Evolutionary conservation across 2,797 vertebrate genomes (phyloP).

Genomic region (Lithobates pipiens): DNA sequence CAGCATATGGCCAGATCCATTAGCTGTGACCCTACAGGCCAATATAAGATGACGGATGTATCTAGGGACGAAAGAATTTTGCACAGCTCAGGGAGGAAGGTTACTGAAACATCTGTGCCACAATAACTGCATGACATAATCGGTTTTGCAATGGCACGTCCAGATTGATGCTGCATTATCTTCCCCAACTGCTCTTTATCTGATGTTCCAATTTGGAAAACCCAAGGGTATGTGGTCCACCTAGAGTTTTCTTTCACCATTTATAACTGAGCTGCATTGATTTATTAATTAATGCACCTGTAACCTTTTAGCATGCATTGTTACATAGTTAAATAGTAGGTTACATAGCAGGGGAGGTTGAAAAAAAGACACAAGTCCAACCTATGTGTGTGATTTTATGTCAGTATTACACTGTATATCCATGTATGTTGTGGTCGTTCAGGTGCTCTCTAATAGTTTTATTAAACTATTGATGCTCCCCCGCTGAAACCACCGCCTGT

Average conservation of each 20-base stretch:
- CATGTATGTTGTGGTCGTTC: no score
- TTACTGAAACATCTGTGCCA: constrained; percentile 1
- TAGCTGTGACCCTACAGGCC: constrained; percentile 22
- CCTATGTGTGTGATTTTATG: no score
- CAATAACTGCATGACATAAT: background rate
- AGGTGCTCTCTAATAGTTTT: no score
- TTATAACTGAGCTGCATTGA: background rate
- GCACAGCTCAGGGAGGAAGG: background rate
- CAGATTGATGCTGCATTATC: background rate
- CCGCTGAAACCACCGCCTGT: no score
- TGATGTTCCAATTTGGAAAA: background rate
- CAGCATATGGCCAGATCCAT: constrained; percentile 51
- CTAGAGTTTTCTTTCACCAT: background rate
- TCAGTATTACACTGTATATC: no score
- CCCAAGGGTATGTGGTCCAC: background rate
- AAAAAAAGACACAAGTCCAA: no score
- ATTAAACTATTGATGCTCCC: no score
- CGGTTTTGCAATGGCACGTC: background rate
- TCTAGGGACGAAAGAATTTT: constrained; percentile 4
- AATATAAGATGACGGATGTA: background rate
- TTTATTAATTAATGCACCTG: background rate
- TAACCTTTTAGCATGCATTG: no score
- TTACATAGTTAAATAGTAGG: no score
- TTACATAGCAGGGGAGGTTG: no score
- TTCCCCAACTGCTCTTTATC: background rate